phyloP scores from a whole-genome alignment of 2,113 vertebrate genomes.

The Spilogale gracilis region DNA sequence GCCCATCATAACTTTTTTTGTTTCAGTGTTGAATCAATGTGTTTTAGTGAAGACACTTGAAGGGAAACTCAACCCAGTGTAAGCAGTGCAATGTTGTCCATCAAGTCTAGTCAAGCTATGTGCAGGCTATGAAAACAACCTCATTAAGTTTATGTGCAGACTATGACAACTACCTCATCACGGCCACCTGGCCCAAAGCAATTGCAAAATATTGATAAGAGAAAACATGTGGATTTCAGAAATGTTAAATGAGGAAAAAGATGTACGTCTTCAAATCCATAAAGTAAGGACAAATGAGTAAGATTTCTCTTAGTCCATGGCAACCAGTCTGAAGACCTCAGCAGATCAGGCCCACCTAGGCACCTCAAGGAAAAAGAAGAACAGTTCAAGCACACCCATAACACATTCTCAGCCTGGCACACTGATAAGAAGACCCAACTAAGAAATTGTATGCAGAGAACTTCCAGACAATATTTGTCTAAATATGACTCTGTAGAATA shows the following conservation, averaged over 20 bases:
- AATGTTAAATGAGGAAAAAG: not conserved
- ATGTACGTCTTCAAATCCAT: not conserved
- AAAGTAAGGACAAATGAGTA: not conserved
- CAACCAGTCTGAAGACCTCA: not conserved
- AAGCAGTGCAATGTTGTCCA: not conserved
- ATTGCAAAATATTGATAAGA: not conserved
- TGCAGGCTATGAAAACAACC: not conserved
- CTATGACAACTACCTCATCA: not conserved
- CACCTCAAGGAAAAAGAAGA: not conserved
- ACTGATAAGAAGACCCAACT: not conserved
- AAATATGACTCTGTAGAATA: not conserved
- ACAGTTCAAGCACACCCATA: not conserved
- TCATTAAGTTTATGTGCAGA: not conserved
- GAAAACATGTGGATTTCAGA: not conserved
- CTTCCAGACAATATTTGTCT: not conserved
- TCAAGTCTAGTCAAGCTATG: not conserved
- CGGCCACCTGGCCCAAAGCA: not conserved
- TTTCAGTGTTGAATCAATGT: not conserved
- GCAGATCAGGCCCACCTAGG: not conserved
- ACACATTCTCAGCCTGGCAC: not conserved
- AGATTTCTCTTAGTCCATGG: not conserved
- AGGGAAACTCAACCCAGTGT: conserved; percentile 9
- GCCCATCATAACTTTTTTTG: not conserved
- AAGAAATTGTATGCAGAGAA: not conserved
- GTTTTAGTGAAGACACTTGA: not conserved